Base-by-base conservation (phyloP, 2,888 invertebrate species). In the Mycogona germanica region DNA sequence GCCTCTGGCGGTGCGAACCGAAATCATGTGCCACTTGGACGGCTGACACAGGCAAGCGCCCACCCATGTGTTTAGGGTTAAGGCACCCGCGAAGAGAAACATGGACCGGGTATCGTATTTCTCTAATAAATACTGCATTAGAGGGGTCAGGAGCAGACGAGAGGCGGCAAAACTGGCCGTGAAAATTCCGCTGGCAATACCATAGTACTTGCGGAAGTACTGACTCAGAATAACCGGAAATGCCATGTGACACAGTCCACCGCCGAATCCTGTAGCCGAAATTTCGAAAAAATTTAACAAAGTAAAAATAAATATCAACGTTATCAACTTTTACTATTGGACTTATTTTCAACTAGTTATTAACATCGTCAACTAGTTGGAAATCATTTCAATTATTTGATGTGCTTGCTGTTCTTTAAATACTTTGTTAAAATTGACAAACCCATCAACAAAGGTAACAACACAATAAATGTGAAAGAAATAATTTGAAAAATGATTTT, bases 61-160 rank as follows among this genome's bases (percentile, higher is more conserved):
- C 30, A 41, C 49, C 23, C 37, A 50, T 21, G 41, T 47, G 49
- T 54, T 40, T 19, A 54, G 32, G 17, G 21, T 4, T 14, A 49
- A 0, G 17, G 49, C 32, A 29, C 49, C 42, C 41, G 50, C 30
- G 19, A 54, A n/a, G 14, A 54, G 42, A 21, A 54, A 29, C 17
- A 32, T 26, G 3, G 29, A 38, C 30, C 37, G n/a, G 25, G 19
- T 21, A n/a, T 32, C 49, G 41, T 63, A 62, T 23, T 50, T 51
- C 1, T 56, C 56, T 19, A 62, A 51, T 7, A 64, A 55, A 32
- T 54, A 51, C 46, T 64, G 61, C 21, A 61, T 55, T n/a, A 64
- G 54, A 4, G 61, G 62, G 3, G 64, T 64, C 29, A 65, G 32
- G 17, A 63, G 45, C 41, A 64, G 80, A 66, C 84, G 82, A 2